phyloP scores from a whole-genome alignment of 2,888 invertebrate species.

The Diadegma fenestrale region DNA sequence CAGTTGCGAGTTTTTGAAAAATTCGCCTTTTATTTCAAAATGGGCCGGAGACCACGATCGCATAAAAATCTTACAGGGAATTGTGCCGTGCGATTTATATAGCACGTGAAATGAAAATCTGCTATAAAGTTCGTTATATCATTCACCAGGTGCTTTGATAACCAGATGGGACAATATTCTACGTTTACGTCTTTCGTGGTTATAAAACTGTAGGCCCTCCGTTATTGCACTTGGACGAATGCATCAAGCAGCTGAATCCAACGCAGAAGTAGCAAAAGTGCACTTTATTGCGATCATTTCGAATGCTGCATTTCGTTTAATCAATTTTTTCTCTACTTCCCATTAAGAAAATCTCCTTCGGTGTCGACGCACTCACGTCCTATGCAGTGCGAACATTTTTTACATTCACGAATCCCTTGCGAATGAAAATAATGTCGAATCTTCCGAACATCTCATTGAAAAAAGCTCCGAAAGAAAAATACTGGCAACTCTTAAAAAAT shows the following conservation, averaged over 20 bases:
- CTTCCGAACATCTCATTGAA: no score
- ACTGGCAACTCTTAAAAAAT: no score
- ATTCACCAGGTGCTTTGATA: conserved; percentile 62
- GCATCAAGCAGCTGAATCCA: conserved; percentile 10
- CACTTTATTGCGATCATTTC: conserved; percentile 14
- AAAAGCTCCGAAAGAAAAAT: no score
- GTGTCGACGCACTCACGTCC: background rate
- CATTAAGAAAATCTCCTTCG: background rate
- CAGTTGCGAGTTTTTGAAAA: no score
- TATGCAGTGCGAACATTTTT: background rate
- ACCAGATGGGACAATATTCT: conserved; percentile 66
- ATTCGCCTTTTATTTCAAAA: background rate
- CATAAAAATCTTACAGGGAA: conserved; percentile 59
- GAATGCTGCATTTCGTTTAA: background rate
- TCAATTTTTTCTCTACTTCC: background rate
- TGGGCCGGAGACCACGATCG: background rate
- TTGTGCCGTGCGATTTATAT: conserved; percentile 61
- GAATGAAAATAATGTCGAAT: background rate
- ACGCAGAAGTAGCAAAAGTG: conserved; percentile 1
- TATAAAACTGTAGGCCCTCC: conserved; percentile 29
- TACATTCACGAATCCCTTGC: background rate
- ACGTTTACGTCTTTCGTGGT: conserved; percentile 13
- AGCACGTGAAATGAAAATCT: conserved; percentile 32
- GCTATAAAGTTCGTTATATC: conserved; percentile 39
- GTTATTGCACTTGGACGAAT: conserved; percentile 38